Conservation (phyloP, 2,113 vertebrate species). For the Barnardius zonarius region DNA sequence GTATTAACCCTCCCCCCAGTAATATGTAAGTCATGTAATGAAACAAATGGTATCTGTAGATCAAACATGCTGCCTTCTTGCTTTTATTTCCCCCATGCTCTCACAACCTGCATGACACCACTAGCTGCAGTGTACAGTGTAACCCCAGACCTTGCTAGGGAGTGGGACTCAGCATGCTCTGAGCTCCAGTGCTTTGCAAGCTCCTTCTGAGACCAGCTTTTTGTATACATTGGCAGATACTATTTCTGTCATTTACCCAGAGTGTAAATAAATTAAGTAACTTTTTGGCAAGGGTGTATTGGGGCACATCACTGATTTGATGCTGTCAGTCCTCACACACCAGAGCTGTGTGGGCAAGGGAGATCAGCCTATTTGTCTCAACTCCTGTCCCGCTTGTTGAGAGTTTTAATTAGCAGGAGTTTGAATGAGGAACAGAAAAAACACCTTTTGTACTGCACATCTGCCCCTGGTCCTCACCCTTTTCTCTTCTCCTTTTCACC, state of each 20-base stretch:
- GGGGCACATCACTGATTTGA: not conserved
- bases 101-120: not conserved
- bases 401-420: not conserved
- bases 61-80: not conserved
- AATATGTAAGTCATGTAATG: not conserved
- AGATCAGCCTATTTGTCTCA: not conserved
- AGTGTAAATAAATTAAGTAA: not conserved
- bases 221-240: not conserved
- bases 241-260: not conserved
- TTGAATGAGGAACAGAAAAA: not conserved
- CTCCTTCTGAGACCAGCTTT: not conserved
- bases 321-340: not conserved
- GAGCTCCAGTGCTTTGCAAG: not conserved
- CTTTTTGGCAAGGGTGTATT: not conserved
- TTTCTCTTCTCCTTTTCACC: constrained; percentile 56
- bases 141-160: not conserved
- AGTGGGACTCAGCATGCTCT: not conserved
- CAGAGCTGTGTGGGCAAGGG: not conserved
- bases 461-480: not conserved
- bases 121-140: not conserved
- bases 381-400: not conserved
- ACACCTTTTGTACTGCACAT: not conserved
- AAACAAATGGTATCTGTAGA: not conserved
- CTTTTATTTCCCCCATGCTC: not conserved
- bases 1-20: not conserved